Evolutionary conservation across 1,140 invertebrate genomes (phyloP), one percentile per base, ranked within the genome.

Genomic region (Pachypeltis micranthus): DNA sequence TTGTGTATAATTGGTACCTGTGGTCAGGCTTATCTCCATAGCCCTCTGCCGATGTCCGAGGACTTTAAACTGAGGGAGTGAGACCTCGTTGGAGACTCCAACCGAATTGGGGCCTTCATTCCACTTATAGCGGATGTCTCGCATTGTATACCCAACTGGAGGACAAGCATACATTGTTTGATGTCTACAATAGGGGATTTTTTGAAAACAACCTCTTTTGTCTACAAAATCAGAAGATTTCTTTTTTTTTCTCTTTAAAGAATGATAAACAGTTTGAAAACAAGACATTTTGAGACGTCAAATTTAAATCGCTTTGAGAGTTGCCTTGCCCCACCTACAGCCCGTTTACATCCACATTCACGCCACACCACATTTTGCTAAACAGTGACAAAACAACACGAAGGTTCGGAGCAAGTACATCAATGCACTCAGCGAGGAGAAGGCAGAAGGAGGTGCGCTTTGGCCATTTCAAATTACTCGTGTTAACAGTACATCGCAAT

Each of bases 91-190:
- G 74, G 90, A 90, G 67, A 95, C 88, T 72, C 90, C 89, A 72
- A 95, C 91, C 70, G 91, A 92, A 78, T 88, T 87, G 73, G 88
- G 86, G 66, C 90, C 90, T 75, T 91, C 89, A 78, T 91, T 90
- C 91, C 91, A 94, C 78, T 90, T 91, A 84, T 94, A 93, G 71
- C 88, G 85, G 79, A 96, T 95, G 83, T 96, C 92, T 78, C 88
- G 83, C 91, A 93, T 95, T 74, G 91, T 93, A 83, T 94, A 94
- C 80, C 92, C 92, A 84, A 94, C 92, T 95, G 85, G 77, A 61
- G 57, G 44, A 44, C 57, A 39, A 58, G 55, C 51, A 29, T 51
- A 51, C 47, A 51, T 51, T 51, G 7, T 39, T n/a, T 39, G 10
- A 21, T 51, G 10, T 10, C 47, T 16, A 51, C n/a, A 7, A 51